Evolutionary conservation across 2,888 invertebrate species (phyloP), one percentile per base, ranked within the genome.

Genomic region (Unio pictorum): DNA sequence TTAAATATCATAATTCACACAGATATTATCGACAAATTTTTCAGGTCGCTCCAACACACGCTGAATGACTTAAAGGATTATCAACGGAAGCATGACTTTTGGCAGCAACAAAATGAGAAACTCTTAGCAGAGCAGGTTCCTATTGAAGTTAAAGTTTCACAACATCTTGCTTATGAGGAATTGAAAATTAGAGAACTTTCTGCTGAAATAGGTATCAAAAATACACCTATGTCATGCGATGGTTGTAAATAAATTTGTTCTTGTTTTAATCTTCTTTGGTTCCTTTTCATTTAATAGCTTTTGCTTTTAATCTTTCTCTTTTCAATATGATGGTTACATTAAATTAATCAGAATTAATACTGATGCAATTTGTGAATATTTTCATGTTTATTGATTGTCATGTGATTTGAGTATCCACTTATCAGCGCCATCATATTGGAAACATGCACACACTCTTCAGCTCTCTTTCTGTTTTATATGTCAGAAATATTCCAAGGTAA

Each of bases 21-120:
- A 45, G 1, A 15, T 45, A 45, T 45, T 45, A 15, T 45, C 15
- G 3, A 11, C 3, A 45, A 11, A 2, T 0, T 45, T 62, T 73
- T 17, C 79, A 93, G 93, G 81, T 92, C 92, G 57, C 89, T 94
- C 63, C 93, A 93, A 87, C 91, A 91, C 73, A 93, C 93, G 69
- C 87, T 93, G 72, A 89, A 91, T n/a, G 93, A 93, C 80, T 88
- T 94, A 70, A 92, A 93, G 75, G 92, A 92, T 74, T 94, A 93
- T 86, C 93, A 93, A 83, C 91, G 91, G 73, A 92, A 92, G 73
- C 93, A 93, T 81, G 92, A 93, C 73, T 91, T 92, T 71, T 93
- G 93, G 92, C 88, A 93, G 67, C 90, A 91, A 65, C 89, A 93
- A 69, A 93, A 93, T 81, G 92, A 93, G 81, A 91, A 92, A 78